A percentile compares a stretch with the other conserved stretches of the same genome.
Conservation (phyloP, 2,797 vertebrate species). For the Smutsia temminckii region DNA sequence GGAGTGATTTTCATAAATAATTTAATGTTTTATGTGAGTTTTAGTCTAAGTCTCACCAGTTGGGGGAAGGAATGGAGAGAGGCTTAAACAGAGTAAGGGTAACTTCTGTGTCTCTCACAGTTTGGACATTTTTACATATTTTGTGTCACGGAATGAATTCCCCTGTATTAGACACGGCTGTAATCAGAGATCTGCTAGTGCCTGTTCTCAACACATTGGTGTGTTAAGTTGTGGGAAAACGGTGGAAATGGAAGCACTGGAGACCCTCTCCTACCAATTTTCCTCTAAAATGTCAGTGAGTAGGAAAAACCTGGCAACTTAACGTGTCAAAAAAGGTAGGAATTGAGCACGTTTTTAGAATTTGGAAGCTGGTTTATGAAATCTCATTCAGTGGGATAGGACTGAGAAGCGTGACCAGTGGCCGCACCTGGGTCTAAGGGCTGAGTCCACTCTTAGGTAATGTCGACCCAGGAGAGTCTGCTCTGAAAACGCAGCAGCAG, state of each 20-base stretch:
- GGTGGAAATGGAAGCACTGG: not conserved
- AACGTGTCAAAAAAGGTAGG: not conserved
- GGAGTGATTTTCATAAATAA: not conserved
- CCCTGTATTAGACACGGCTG: not conserved
- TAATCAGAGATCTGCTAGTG: not conserved
- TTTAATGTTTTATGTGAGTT: not conserved
- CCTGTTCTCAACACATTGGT: not conserved
- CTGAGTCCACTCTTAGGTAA: not conserved
- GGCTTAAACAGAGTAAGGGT: not conserved
- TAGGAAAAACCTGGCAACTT: not conserved
- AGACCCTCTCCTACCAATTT: not conserved
- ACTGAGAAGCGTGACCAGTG: not conserved
- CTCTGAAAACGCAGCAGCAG: not conserved
- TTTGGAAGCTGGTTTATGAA: not conserved
- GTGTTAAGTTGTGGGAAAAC: not conserved
- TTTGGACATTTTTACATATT: not conserved
- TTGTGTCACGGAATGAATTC: not conserved
- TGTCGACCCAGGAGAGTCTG: not conserved
- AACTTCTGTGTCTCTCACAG: not conserved
- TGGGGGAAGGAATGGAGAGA: not conserved
- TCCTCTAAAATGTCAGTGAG: not conserved
- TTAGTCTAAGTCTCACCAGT: slow-evolving; percentile 7
- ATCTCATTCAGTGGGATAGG: too few relatives aligned
- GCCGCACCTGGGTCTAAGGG: too few relatives aligned
- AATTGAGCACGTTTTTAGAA: not conserved